Base-by-base conservation (phyloP, 2,888 invertebrate genomes). In the Aproaerema taeniolella region DNA sequence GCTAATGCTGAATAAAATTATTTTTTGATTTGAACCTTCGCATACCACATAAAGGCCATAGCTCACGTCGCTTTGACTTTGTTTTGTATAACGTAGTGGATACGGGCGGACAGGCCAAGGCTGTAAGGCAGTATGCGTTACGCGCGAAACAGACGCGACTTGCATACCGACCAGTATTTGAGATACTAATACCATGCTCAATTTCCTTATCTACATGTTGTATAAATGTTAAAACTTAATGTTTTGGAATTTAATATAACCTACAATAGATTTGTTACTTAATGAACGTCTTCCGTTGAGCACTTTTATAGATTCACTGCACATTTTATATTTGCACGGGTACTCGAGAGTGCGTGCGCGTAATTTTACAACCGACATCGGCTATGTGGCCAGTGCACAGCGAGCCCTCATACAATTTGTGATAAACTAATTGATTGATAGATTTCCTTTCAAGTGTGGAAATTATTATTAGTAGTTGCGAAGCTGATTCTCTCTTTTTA, bases 211-310 rank as follows among this genome's bases (percentile, higher is more conserved):
- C 68, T 78, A 64, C 81, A 73, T 75, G 75, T 80, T 78, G 74
- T 85, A 43, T 38, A 12, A 79, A 78, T 75, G 74, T 83, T 78
- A 67, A 75, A 69, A 61, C 50, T 70, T 66, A 73, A 75, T 69
- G 68, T 77, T 82, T 80, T 67, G 60, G 70, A 71, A 72, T 62
- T 67, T 53, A 66, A 63, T 63, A 60, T 74, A 63, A 73, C 69
- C 64, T 95, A 95, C 91, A 94, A 95, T 89, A 92, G 95, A 88
- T 96, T 95, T 89, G 92, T 96, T 88, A 96, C 95, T 74, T 95
- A 95, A 88, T 95, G 63, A 79, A 82, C 74, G 87, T 88, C 87
- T 88, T 87, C 87, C 87, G 87, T 87, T 87, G 54, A 74, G 81
- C 87, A 87, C 87, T 70, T 76, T 75, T 72, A 72, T 76, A 77